Base-by-base conservation (phyloP, 2,797 vertebrate species). In the Sebastes variabilis region DNA sequence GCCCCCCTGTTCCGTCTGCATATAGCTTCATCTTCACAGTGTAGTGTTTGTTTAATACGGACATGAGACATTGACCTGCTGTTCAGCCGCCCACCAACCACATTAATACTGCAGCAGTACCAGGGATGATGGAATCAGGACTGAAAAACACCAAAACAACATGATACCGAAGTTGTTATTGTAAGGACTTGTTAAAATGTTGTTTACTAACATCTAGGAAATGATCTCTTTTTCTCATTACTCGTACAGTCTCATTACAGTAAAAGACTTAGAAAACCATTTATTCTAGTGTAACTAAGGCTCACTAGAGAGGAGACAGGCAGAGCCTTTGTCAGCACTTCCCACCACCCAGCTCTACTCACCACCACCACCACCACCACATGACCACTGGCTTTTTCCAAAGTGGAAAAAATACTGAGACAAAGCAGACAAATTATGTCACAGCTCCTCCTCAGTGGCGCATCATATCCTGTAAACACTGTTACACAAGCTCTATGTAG, bases 401-500 rank as follows among this genome's bases (percentile, higher is more conserved):
- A 66, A 68, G 36, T 14, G 52, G 24, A 66, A 67, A 61, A 52
- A 61, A 56, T 1, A 22, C 20, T 49, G 46, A 46, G 16, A 55
- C 12, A 58, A 67, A 64, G 25, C 9, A 12, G n/a, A 20, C 6
- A 6, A 69, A 34, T 56, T 11, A 13, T 24, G 36, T 58, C 10
- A 36, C 25, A 59, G 13, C 66, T 71, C 38, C 54, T 68, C 42
- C 29, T 24, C 14, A 8, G 46, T 22, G 5, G 34, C 38, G 27
- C 54, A 85, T 69, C 18, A 60, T n/a, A 36, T 77, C 34, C 29
- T 85, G 34, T 58, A 14, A 79, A 68, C 6, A 68, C 4, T 30
- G 55, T 70, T 67, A 62, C 49, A 66, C 59, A 32, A 69, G 64
- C 3, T 56, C 9, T 36, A 8, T 73, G 55, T 22, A 10, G 22